These are phyloP conservation scores for Mamestra brassicae DNA, from an alignment of 2,888 invertebrate species.

Conservation along the genomic window DNA sequence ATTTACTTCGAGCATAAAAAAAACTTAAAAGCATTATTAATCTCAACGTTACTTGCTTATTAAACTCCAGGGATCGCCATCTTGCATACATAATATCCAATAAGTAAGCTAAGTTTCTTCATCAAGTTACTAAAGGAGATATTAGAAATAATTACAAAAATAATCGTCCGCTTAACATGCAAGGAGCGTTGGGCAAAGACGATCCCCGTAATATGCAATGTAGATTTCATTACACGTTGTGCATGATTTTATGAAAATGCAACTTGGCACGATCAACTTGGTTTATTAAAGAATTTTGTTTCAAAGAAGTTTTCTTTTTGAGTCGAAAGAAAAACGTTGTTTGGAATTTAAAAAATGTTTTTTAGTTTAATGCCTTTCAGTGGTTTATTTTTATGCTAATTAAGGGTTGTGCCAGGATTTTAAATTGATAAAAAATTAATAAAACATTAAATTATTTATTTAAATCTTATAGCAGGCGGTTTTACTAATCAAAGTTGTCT, in stretches of 20 bases:
- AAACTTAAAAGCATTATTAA: conserved; percentile 53
- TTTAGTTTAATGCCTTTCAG: conserved; percentile 13
- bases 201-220: conserved; percentile 61
- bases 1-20: conserved; percentile 46
- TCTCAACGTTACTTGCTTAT: conserved; percentile 53
- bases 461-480: neutral
- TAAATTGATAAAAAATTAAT: conserved; percentile 7
- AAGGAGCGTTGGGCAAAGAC: conserved; percentile 40
- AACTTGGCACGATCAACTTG: conserved; percentile 39
- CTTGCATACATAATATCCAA: conserved; percentile 69
- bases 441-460: conserved; percentile 18
- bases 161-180: conserved; percentile 69
- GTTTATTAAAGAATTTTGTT: conserved; percentile 50
- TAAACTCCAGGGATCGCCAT: conserved; percentile 57
- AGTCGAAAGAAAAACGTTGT: conserved; percentile 21
- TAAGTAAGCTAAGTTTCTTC: conserved; percentile 66
- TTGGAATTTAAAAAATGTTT: conserved; percentile 24
- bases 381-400: conserved; percentile 40
- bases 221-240: conserved; percentile 66
- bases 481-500: neutral
- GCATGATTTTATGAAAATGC: conserved; percentile 54
- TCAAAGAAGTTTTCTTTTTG: conserved; percentile 29
- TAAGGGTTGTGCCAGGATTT: conserved; percentile 14
- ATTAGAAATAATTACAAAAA: conserved; percentile 74
- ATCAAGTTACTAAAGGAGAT: conserved; percentile 64